Evolutionary conservation across 2,888 invertebrate species (phyloP).

Genomic region (Rutpela maculata): DNA sequence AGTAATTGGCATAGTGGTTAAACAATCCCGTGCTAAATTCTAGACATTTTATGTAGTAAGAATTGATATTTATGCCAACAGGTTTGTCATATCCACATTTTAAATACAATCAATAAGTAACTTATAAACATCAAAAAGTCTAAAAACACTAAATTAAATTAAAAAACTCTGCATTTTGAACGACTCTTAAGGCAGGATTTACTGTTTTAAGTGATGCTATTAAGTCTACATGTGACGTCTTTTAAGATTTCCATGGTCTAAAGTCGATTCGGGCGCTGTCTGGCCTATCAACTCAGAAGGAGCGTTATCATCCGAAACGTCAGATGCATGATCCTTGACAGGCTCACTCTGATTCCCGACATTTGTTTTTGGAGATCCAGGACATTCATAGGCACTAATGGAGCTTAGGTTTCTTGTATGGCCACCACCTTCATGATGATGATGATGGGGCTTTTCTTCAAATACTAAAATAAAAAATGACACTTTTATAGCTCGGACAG

Average conservation of each 20-base stretch:
- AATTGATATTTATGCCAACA: not conserved
- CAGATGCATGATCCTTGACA: conserved; percentile 41
- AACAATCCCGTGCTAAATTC: not conserved
- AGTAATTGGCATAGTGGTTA: not conserved
- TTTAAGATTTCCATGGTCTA: conserved; percentile 50
- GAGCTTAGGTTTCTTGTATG: conserved; percentile 69
- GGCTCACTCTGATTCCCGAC: conserved; percentile 16
- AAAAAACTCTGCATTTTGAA: conserved; percentile 22
- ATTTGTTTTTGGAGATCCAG: conserved; percentile 31
- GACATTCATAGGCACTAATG: conserved; percentile 61
- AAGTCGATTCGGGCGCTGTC: conserved; percentile 37
- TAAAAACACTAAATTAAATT: conserved; percentile 12
- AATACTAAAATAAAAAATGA: conserved; percentile 77
- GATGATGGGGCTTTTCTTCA: conserved; percentile 84
- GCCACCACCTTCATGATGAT: conserved; percentile 63
- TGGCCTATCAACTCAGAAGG: conserved; percentile 41
- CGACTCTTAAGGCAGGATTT: conserved; percentile 50
- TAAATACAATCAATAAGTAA: conserved; percentile 27
- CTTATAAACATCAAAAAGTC: conserved; percentile 7
- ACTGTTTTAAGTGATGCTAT: conserved; percentile 47
- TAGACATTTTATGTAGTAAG: not conserved
- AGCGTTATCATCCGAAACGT: conserved; percentile 40
- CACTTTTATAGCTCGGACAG: not conserved
- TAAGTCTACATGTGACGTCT: conserved; percentile 54
- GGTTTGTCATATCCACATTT: conserved; percentile 11